A percentile compares a stretch with the other conserved stretches of the same genome.
phyloP scores from a whole-genome alignment of 1,140 invertebrate species.

The Riptortus pedestris region DNA sequence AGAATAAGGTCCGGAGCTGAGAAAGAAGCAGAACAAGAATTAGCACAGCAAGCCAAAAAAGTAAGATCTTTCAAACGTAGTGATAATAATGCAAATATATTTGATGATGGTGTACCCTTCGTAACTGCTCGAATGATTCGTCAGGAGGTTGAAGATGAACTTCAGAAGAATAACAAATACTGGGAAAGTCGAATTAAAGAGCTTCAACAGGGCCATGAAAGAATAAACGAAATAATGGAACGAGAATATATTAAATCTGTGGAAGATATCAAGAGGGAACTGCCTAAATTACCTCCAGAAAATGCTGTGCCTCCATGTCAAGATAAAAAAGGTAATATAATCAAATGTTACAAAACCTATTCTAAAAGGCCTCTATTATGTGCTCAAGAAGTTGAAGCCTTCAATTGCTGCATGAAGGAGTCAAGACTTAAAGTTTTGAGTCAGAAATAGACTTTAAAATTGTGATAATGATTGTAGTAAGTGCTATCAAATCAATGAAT shows the following conservation, averaged over 20 bases:
- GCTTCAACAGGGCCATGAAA: background rate
- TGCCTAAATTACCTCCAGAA: conserved; percentile 3
- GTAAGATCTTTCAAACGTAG: conserved; percentile 7
- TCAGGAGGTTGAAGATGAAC: conserved; percentile 15
- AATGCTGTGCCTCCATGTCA: background rate
- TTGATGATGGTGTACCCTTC: conserved; percentile 1
- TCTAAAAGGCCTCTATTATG: conserved; percentile 5
- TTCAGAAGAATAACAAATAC: conserved; percentile 16
- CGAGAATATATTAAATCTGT: conserved; percentile 12
- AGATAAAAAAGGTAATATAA: conserved; percentile 14
- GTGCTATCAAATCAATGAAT: no score
- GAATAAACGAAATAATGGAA: conserved; percentile 12
- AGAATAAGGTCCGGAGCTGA: background rate
- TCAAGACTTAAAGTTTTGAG: conserved; percentile 3
- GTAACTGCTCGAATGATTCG: conserved; percentile 7
- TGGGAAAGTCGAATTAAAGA: background rate
- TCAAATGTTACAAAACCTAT: conserved; percentile 6
- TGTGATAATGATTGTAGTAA: no score
- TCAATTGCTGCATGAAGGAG: conserved; percentile 12
- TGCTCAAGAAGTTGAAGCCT: conserved; percentile 7
- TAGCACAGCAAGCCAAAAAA: background rate
- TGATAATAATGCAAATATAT: background rate
- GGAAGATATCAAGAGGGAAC: background rate
- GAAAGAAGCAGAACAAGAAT: background rate
- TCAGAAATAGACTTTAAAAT: background rate